Evolutionary conservation across 2,888 invertebrate genomes (phyloP).

Genomic region (Campoplex capitator): DNA sequence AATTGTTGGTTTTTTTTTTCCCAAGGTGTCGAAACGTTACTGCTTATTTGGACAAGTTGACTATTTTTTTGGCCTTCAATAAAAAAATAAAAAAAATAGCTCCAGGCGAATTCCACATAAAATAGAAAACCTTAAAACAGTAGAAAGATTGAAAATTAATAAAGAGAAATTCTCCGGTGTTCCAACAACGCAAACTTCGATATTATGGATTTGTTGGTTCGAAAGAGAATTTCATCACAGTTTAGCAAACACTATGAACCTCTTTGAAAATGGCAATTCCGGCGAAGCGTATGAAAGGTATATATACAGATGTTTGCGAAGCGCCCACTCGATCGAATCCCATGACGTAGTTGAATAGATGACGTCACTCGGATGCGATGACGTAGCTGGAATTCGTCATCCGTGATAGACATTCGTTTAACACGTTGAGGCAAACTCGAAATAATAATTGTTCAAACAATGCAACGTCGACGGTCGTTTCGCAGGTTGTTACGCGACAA

Average conservation of each 20-base stretch:
- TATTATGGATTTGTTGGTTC: neutral
- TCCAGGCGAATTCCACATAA: neutral
- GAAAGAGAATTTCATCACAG: neutral
- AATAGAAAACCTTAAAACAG: neutral
- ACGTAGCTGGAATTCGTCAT: constrained; percentile 8
- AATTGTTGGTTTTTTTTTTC: no score
- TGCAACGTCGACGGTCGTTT: neutral
- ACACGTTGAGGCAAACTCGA: neutral
- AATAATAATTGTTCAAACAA: neutral
- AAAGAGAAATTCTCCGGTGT: neutral
- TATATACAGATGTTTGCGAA: neutral
- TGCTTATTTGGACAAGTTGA: no score
- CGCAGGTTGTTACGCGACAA: neutral
- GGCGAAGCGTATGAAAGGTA: neutral
- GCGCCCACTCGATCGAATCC: constrained; percentile 16
- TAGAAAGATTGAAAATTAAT: neutral
- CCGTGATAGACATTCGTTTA: neutral
- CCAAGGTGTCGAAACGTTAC: no score
- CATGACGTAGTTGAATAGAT: constrained; percentile 2
- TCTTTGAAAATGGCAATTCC: neutral
- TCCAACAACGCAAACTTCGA: neutral
- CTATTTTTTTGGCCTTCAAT: no score
- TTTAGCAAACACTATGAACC: constrained; percentile 7
- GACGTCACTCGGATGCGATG: constrained; percentile 22
- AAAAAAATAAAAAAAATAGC: no score